phyloP scores from a whole-genome alignment of 2,888 invertebrate genomes.

The Limnephilus rhombicus region DNA sequence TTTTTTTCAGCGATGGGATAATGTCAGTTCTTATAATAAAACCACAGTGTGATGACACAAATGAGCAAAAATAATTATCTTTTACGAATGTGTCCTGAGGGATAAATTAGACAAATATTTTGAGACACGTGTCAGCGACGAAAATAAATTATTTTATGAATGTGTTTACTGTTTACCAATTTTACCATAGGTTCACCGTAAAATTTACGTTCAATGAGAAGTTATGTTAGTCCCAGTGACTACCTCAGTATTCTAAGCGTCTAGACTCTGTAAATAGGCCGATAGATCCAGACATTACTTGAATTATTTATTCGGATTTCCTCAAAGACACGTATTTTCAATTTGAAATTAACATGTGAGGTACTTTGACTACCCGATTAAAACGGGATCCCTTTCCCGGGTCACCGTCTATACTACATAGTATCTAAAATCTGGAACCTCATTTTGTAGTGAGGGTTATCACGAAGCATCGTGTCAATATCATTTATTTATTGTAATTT shows the following conservation, averaged over 20 bases:
- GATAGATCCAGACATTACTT: not conserved
- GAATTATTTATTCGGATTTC: conserved; percentile 14
- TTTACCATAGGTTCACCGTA: not conserved
- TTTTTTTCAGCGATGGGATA: no score
- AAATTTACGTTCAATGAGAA: not conserved
- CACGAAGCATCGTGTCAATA: not conserved
- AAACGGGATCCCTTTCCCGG: not conserved
- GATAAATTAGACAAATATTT: not conserved
- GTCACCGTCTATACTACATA: not conserved
- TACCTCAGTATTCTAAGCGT: not conserved
- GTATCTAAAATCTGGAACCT: not conserved
- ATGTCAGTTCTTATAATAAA: no score
- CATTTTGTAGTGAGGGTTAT: not conserved
- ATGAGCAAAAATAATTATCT: no score
- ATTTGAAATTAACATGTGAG: conserved; percentile 23
- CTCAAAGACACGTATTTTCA: conserved; percentile 33
- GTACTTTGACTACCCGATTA: conserved; percentile 13
- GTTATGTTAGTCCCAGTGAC: not conserved
- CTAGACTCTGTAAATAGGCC: not conserved
- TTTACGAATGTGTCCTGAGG: not conserved
- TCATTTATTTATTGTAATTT: no score
- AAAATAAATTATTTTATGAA: not conserved
- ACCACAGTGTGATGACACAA: no score
- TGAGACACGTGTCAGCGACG: not conserved
- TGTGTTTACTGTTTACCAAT: no score